These are phyloP conservation scores for Leuciscus waleckii DNA, from an alignment of 2,797 vertebrate genomes.

Conservation along the genomic window DNA sequence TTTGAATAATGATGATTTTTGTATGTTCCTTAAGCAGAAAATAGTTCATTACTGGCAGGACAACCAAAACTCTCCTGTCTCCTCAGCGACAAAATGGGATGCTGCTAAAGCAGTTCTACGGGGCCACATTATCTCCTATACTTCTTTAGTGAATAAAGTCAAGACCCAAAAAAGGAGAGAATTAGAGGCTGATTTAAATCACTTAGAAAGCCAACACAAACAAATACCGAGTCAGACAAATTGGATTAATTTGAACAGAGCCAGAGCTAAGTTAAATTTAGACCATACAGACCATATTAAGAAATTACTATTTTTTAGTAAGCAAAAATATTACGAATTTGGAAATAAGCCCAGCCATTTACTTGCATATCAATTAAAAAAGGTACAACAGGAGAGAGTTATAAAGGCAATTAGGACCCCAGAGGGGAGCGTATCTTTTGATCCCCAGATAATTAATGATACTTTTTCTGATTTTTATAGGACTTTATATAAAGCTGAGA, in stretches of 20 bases:
- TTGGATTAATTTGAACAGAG: background rate
- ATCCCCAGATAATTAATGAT: background rate
- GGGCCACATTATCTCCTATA: too few relatives aligned
- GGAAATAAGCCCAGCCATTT: background rate
- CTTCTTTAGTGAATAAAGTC: too few relatives aligned
- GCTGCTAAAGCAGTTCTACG: too few relatives aligned
- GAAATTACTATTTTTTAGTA: background rate
- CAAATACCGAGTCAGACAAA: background rate
- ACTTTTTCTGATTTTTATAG: background rate
- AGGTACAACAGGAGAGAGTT: background rate
- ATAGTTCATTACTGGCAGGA: background rate
- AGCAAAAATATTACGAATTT: slow-evolving; percentile 16
- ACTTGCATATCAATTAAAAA: slow-evolving; percentile 15
- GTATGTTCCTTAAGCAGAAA: background rate
- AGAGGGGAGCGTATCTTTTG: background rate
- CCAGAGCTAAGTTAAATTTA: slow-evolving; percentile 9
- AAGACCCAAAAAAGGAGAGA: too few relatives aligned
- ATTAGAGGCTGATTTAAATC: too few relatives aligned
- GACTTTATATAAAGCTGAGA: background rate
- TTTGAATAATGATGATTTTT: background rate
- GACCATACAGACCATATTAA: slow-evolving; percentile 9
- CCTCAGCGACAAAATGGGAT: too few relatives aligned
- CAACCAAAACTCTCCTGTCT: too few relatives aligned
- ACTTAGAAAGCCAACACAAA: too few relatives aligned
- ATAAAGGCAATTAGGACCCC: background rate